Conservation (phyloP, 2,797 vertebrate species). For the Cossypha heuglini region DNA sequence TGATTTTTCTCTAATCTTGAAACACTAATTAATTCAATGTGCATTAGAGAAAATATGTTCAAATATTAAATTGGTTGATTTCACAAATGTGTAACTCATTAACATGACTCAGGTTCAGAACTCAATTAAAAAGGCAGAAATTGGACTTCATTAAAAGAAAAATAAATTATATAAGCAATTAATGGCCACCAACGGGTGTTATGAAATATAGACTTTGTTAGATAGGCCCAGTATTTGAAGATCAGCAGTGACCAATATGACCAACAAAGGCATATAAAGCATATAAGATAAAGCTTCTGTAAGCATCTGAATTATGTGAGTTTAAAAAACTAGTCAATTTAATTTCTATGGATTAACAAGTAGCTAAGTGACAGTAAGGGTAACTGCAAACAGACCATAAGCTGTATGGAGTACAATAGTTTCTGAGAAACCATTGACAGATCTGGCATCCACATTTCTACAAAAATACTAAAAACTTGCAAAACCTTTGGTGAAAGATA, state of each 20-base stretch:
- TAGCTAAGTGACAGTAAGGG: neutral
- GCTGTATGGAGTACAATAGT: neutral
- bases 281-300: neutral
- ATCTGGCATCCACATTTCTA: neutral
- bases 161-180: neutral
- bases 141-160: neutral
- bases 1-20: neutral
- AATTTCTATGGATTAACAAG: neutral
- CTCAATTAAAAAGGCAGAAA: neutral
- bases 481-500: neutral
- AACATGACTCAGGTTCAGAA: neutral
- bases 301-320: neutral
- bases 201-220: neutral
- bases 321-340: neutral
- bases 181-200: neutral
- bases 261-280: neutral
- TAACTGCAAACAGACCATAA: neutral
- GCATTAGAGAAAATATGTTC: neutral
- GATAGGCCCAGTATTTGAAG: neutral
- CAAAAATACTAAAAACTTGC: neutral
- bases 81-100: neutral
- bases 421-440: neutral
- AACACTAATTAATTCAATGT: neutral
- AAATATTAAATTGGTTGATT: neutral
- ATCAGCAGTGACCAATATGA: neutral